Evolutionary conservation across 1,140 invertebrate species (phyloP).

Genomic region (Dysdera silvatica): DNA sequence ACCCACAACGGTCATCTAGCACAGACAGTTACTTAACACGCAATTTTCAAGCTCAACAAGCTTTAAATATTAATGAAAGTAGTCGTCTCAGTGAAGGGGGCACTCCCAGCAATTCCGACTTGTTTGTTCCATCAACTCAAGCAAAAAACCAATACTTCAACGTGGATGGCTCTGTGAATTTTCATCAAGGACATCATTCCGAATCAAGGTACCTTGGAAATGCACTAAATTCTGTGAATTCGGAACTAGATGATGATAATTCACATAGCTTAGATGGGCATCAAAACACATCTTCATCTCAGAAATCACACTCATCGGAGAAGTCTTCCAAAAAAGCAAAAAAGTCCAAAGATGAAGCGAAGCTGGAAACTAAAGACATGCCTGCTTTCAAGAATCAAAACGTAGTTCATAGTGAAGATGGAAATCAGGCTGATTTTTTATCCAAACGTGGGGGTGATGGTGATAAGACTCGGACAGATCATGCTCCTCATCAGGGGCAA

Average conservation of each 20-base stretch:
- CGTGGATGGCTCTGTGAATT: constrained; percentile 3
- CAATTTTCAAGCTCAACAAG: constrained; percentile 20
- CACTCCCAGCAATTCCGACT: constrained; percentile 6
- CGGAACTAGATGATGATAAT: constrained; percentile 21
- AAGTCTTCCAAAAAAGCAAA: constrained; percentile 21
- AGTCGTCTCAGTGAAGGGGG: constrained; percentile 24
- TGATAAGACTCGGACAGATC: constrained; percentile 9
- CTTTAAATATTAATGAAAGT: constrained; percentile 16
- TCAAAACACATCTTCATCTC: background rate
- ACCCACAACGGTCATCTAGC: constrained; percentile 23
- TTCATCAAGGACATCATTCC: background rate
- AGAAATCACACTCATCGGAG: constrained; percentile 11
- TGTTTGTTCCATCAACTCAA: constrained; percentile 18
- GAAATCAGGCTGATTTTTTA: constrained; percentile 8
- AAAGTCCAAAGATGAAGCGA: constrained; percentile 22
- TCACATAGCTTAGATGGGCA: constrained; percentile 18
- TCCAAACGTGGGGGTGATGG: constrained; percentile 19
- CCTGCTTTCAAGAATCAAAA: background rate
- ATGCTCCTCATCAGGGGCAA: too few species aligned
- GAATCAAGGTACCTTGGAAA: constrained; percentile 5
- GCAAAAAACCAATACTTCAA: constrained; percentile 23
- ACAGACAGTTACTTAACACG: constrained; percentile 25
- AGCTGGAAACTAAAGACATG: constrained; percentile 10
- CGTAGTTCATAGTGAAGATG: constrained; percentile 21
- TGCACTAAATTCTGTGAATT: constrained; percentile 6